Conservation (phyloP, 2,113 vertebrate species). For the Xiphias gladius region DNA sequence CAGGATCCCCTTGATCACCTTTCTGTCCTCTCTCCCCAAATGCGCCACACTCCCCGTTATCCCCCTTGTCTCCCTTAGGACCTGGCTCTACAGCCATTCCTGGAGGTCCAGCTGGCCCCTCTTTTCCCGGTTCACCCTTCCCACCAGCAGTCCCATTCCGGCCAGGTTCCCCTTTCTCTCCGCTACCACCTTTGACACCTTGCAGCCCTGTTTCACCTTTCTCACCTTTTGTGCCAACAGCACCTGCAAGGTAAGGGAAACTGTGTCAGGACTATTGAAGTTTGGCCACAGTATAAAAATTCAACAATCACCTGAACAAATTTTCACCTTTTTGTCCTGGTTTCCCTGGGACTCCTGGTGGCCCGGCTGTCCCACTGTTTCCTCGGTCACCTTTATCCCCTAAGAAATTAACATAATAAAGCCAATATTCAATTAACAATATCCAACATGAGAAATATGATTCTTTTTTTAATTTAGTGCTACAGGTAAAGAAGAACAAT, state of each 20-base stretch:
- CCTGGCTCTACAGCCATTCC: slow-evolving; percentile 85
- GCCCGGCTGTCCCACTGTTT: slow-evolving; percentile 85
- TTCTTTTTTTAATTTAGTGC: neutral
- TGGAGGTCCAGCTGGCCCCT: slow-evolving; percentile 78
- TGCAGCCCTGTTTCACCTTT: slow-evolving; percentile 87
- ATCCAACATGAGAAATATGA: neutral
- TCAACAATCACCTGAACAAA: neutral
- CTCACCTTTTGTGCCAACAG: slow-evolving; percentile 90
- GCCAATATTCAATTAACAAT: neutral
- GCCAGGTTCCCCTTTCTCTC: slow-evolving; percentile 89
- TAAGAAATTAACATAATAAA: slow-evolving; percentile 65
- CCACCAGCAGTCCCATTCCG: slow-evolving; percentile 91
- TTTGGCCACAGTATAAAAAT: neutral
- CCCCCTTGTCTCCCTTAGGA: slow-evolving; percentile 89
- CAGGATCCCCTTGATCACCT: slow-evolving; percentile 88
- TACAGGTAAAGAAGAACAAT: neutral
- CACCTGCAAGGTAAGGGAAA: slow-evolving; percentile 82
- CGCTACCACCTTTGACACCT: slow-evolving; percentile 89
- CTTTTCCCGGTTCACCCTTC: slow-evolving; percentile 87
- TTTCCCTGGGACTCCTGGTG: slow-evolving; percentile 91
- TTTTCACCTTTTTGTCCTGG: slow-evolving; percentile 90
- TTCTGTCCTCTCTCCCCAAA: slow-evolving; percentile 88
- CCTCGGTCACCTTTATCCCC: slow-evolving; percentile 93
- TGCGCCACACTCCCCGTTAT: slow-evolving; percentile 88
- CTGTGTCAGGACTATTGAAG: slow-evolving; percentile 9